Conservation (phyloP, 1,140 invertebrate species). For the Cyclina sinensis region DNA sequence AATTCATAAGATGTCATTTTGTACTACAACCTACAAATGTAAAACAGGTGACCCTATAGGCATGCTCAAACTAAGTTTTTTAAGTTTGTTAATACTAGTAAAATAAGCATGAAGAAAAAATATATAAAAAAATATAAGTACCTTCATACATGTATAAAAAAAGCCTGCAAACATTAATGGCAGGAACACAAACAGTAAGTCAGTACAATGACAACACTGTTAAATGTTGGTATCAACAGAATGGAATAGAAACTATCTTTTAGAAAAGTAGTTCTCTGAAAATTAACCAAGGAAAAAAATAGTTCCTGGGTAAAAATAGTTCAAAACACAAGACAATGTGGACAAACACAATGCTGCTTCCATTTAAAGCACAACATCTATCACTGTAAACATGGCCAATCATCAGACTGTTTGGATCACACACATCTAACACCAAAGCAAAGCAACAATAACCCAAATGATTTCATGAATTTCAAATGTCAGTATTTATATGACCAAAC, state of each 20-base stretch:
- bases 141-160: neutral
- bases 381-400: neutral
- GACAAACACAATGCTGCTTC: neutral
- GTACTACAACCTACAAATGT: too few relatives aligned
- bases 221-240: neutral
- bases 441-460: neutral
- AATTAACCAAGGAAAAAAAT: neutral
- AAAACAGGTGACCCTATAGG: too few relatives aligned
- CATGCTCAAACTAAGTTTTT: too few relatives aligned
- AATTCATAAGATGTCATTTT: too few relatives aligned
- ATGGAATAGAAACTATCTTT: too few relatives aligned
- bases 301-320: neutral
- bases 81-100: too few relatives aligned
- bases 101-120: too few relatives aligned
- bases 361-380: neutral
- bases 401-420: neutral
- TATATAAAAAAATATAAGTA: neutral
- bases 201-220: neutral
- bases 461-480: too few relatives aligned
- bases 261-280: too few relatives aligned
- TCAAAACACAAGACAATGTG: conserved; percentile 10
- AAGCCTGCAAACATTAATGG: neutral
- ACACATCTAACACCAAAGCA: neutral
- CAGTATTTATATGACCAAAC: too few relatives aligned
- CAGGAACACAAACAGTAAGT: neutral